Percentiles rank a stretch among this genome's conserved stretches.
These are phyloP conservation scores for Trachops cirrhosus DNA, from an alignment of 2,797 vertebrate species.

Conservation along the genomic window DNA sequence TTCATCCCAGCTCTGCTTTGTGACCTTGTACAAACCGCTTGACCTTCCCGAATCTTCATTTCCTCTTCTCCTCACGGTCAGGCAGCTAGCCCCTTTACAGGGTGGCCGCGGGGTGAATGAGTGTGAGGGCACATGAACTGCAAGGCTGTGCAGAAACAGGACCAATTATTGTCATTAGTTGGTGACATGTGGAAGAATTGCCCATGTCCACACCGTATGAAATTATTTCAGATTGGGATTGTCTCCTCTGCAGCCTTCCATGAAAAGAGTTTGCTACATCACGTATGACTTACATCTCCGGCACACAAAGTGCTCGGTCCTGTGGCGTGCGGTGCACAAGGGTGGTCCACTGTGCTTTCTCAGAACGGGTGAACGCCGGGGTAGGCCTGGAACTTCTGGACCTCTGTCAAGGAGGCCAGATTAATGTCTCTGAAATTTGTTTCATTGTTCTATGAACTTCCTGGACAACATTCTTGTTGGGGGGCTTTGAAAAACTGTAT, in stretches of 20 bases:
- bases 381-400: background rate
- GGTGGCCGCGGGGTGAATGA: accelerated
- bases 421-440: background rate
- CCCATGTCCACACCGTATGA: background rate
- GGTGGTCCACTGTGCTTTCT: background rate
- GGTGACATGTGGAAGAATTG: background rate
- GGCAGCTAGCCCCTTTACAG: accelerated
- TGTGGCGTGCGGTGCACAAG: accelerated
- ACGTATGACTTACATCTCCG: background rate
- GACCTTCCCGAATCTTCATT: background rate
- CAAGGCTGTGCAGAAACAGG: background rate
- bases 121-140: background rate
- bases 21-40: background rate
- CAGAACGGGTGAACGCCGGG: background rate
- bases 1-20: background rate
- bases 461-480: background rate
- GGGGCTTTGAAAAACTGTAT: background rate
- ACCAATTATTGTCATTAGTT: background rate
- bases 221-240: background rate
- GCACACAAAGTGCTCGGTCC: background rate
- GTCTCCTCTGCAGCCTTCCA: background rate
- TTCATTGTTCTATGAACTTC: background rate
- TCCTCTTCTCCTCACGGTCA: background rate
- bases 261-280: background rate
- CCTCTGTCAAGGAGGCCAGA: background rate